Percentiles rank a stretch among this genome's conserved stretches.
These are phyloP conservation scores for Ceriagrion tenellum DNA, from an alignment of 2,888 invertebrate genomes.

Conservation along the genomic window DNA sequence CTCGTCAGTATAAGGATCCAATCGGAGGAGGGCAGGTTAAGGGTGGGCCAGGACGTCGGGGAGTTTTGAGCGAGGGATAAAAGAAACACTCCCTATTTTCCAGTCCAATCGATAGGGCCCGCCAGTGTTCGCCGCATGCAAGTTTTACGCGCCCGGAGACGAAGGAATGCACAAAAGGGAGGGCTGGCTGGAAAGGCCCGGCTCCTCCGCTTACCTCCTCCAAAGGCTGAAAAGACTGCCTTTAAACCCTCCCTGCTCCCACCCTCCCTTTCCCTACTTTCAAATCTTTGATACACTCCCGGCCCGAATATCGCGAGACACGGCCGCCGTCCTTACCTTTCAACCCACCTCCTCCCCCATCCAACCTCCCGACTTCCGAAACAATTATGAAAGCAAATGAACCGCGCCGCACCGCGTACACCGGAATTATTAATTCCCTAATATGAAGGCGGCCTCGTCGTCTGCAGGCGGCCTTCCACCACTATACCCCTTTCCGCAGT, in stretches of 20 bases:
- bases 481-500: neutral
- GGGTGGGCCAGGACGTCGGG: neutral
- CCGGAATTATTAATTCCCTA: slow-evolving; percentile 28
- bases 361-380: neutral
- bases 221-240: no score
- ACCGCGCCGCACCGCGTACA: neutral
- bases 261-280: neutral
- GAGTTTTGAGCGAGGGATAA: neutral
- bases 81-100: neutral
- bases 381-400: slow-evolving; percentile 32
- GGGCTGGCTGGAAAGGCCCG: neutral
- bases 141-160: neutral
- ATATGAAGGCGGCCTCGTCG: neutral
- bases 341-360: neutral
- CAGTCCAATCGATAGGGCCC: neutral
- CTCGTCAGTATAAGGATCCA: no score
- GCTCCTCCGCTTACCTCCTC: neutral
- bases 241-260: neutral
- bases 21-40: neutral
- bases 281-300: neutral
- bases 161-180: neutral
- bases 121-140: neutral
- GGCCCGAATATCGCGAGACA: neutral
- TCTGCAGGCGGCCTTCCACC: neutral
- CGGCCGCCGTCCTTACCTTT: neutral